phyloP scores from a whole-genome alignment of 1,140 invertebrate species.

The Holotrichia oblita region DNA sequence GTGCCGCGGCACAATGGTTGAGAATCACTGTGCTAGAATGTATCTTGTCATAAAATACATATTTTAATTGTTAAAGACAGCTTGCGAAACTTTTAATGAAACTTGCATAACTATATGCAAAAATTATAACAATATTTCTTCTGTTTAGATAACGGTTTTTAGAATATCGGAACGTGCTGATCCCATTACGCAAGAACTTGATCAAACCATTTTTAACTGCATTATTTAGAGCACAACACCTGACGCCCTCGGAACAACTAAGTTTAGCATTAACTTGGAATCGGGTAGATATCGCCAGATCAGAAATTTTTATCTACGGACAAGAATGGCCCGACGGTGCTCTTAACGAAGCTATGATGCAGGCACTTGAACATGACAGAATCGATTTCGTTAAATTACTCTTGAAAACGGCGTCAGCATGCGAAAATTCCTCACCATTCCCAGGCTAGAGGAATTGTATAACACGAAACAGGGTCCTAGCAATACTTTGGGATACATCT shows the following conservation, averaged over 20 bases:
- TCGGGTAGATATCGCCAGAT: constrained; percentile 93
- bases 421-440: constrained; percentile 96
- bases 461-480: constrained; percentile 94
- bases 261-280: constrained; percentile 97
- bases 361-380: constrained; percentile 94
- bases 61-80: too few relatives aligned
- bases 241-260: constrained; percentile 91
- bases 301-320: constrained; percentile 96
- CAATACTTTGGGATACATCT: constrained; percentile 87
- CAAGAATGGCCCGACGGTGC: constrained; percentile 93
- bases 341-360: constrained; percentile 97
- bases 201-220: constrained; percentile 96
- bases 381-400: constrained; percentile 97
- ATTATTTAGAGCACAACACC: constrained; percentile 89
- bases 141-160: constrained; percentile 81
- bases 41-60: background rate
- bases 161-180: constrained; percentile 83
- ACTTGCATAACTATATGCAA: too few relatives aligned
- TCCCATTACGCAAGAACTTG: constrained; percentile 84
- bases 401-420: constrained; percentile 97
- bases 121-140: background rate
- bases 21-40: too few relatives aligned
- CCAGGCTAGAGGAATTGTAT: constrained; percentile 94
- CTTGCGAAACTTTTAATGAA: too few relatives aligned
- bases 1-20: too few relatives aligned